Percentiles rank a stretch among this genome's conserved stretches.
Evolutionary conservation across 2,113 vertebrate species (phyloP).

Genomic region (Megaceryle maxima): DNA sequence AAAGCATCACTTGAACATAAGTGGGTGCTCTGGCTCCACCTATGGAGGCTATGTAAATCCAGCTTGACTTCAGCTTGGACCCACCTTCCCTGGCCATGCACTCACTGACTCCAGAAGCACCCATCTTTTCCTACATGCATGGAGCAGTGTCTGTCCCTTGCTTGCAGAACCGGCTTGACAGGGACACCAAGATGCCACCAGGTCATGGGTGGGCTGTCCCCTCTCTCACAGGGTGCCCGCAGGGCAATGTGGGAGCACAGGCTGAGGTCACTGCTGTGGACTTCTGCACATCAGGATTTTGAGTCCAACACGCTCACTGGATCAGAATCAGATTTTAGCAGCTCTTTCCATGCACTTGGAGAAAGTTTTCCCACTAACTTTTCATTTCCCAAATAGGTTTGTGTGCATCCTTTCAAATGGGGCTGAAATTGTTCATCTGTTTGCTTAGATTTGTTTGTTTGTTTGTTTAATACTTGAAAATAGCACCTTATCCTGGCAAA

Average conservation of each 20-base stretch:
- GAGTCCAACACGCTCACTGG: neutral
- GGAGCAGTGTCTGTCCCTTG: neutral
- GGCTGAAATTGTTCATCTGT: neutral
- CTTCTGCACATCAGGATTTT: neutral
- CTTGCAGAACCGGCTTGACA: rapidly evolving
- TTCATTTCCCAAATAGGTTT: neutral
- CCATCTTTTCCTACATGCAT: rapidly evolving
- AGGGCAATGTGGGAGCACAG: rapidly evolving
- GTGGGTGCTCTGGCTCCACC: neutral
- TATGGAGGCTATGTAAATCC: neutral
- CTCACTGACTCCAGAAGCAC: rapidly evolving
- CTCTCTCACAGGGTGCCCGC: neutral
- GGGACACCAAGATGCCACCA: neutral
- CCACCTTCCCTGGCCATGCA: neutral
- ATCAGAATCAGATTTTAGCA: neutral
- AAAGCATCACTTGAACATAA: neutral
- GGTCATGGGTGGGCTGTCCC: neutral
- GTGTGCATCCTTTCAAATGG: neutral
- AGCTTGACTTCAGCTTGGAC: neutral
- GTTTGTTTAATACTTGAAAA: neutral
- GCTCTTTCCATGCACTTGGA: neutral
- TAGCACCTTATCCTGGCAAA: constrained; percentile 5
- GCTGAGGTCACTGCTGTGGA: neutral
- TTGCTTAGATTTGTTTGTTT: neutral
- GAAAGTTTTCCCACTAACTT: neutral